Conservation (phyloP, 2,113 vertebrate species). For the Alosa alosa region DNA sequence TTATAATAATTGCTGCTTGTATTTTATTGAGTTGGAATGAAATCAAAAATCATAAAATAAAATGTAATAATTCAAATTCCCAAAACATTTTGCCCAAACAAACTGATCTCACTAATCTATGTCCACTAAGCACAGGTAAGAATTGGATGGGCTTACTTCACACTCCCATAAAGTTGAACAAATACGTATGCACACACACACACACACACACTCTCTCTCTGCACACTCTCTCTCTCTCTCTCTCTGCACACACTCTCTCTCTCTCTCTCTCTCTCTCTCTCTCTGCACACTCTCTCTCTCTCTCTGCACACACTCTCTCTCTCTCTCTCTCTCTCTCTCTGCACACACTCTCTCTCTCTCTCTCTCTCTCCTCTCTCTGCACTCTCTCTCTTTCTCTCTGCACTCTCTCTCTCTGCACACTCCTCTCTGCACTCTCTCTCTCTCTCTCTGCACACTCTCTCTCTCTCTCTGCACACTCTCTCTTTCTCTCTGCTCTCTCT, state of each 20-base stretch:
- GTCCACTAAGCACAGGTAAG: neutral
- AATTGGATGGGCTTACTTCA: neutral
- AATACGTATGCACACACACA: neutral
- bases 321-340: too few species aligned
- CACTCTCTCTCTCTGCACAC: too few species aligned
- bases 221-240: too few species aligned
- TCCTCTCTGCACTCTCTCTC: neutral
- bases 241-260: neutral
- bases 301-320: neutral
- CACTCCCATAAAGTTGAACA: neutral
- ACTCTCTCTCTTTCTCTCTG: too few species aligned
- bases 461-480: neutral
- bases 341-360: too few species aligned
- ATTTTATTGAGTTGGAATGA: neutral
- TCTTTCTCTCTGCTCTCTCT: too few species aligned
- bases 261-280: too few species aligned
- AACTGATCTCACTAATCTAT: neutral
- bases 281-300: too few species aligned
- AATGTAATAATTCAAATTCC: neutral
- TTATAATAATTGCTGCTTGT: too few species aligned
- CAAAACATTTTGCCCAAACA: constrained; percentile 1
- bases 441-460: too few species aligned
- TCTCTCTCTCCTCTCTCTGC: neutral
- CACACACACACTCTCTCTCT: neutral
- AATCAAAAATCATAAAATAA: neutral